These are phyloP conservation scores for Galerucella calmariensis DNA, from an alignment of 2,888 invertebrate genomes.

Conservation along the genomic window DNA sequence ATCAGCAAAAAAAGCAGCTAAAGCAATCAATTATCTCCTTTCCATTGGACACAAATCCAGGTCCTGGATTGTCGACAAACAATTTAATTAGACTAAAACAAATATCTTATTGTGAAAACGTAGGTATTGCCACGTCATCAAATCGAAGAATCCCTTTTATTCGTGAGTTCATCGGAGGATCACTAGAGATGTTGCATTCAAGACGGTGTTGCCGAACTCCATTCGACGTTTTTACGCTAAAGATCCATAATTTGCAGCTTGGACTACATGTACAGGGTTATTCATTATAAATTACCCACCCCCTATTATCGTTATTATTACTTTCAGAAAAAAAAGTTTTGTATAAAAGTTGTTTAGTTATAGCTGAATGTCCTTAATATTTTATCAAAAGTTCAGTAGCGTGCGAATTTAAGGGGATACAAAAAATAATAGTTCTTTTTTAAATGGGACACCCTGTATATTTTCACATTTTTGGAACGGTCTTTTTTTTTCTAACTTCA, in stretches of 20 bases:
- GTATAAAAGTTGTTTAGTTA: no score
- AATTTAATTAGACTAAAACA: conserved; percentile 62
- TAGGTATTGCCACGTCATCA: conserved; percentile 58
- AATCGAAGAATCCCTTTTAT: conserved; percentile 47
- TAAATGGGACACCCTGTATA: no score
- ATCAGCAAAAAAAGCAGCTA: conserved; percentile 31
- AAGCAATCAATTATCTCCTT: conserved; percentile 39
- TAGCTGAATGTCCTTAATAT: no score
- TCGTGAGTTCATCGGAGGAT: conserved; percentile 59
- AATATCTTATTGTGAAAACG: conserved; percentile 56
- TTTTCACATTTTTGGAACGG: no score
- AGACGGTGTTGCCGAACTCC: conserved; percentile 44
- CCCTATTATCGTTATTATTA: no score
- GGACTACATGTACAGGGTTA: no score
- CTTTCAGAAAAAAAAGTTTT: no score
- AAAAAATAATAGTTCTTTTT: no score
- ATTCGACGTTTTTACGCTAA: not conserved
- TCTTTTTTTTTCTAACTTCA: no score
- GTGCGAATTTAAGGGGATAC: no score
- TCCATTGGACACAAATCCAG: conserved; percentile 24
- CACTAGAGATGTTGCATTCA: conserved; percentile 43
- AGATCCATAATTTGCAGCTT: not conserved
- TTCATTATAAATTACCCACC: no score
- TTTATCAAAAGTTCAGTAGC: no score
- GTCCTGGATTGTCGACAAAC: conserved; percentile 44